These are phyloP conservation scores for Chrysotoxum bicinctum DNA, from an alignment of 2,888 invertebrate species.

Conservation along the genomic window DNA sequence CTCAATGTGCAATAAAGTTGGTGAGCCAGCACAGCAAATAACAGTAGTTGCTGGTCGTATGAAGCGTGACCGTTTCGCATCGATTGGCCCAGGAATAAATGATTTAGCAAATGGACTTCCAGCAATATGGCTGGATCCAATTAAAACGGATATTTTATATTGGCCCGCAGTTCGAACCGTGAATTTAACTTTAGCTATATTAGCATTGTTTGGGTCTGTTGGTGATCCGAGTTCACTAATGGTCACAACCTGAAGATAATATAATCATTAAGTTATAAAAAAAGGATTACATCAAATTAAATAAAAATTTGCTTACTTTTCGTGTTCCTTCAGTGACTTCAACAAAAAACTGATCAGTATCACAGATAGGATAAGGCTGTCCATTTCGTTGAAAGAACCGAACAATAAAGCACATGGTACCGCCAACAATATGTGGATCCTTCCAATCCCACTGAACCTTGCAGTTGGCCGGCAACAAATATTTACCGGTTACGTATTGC, in stretches of 20 bases:
- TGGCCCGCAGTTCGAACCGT: constrained; percentile 95
- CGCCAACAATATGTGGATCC: constrained; percentile 94
- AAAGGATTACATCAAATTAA: background rate
- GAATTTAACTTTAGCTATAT: constrained; percentile 94
- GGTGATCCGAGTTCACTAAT: constrained; percentile 94
- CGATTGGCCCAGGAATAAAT: constrained; percentile 92
- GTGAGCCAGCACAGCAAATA: constrained; percentile 89
- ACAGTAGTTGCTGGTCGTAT: constrained; percentile 92
- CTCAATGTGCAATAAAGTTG: constrained; percentile 91
- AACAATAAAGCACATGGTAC: constrained; percentile 94
- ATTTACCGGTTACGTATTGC: constrained; percentile 96
- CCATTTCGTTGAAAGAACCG: constrained; percentile 96
- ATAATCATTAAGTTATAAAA: background rate
- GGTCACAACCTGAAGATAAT: constrained; percentile 86
- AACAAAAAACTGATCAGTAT: constrained; percentile 94
- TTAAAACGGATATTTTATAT: constrained; percentile 92
- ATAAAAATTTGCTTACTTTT: constrained; percentile 83
- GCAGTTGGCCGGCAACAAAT: constrained; percentile 93
- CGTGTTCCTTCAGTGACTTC: constrained; percentile 93
- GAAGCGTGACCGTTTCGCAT: constrained; percentile 91
- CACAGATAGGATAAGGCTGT: constrained; percentile 96
- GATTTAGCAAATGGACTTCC: constrained; percentile 93
- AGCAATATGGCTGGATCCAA: constrained; percentile 90
- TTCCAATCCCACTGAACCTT: constrained; percentile 93
- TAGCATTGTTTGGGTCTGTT: constrained; percentile 91